Evolutionary conservation across 2,888 invertebrate genomes (phyloP).

Genomic region (Phortica magna): DNA sequence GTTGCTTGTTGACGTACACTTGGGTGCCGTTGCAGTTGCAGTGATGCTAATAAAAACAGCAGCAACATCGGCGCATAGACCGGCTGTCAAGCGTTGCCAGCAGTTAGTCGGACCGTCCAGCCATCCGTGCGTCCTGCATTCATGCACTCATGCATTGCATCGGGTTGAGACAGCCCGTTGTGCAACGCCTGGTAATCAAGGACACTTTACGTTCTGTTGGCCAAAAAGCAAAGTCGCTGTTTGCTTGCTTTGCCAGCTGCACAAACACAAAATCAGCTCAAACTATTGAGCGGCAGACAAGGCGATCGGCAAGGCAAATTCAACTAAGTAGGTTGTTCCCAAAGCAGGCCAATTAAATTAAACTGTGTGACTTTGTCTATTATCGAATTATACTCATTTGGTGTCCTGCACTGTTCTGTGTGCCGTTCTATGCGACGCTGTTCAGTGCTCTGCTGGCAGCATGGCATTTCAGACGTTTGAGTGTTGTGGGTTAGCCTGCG

Average conservation of each 20-base stretch:
- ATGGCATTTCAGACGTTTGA: neutral
- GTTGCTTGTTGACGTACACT: constrained; percentile 17
- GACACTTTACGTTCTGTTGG: neutral
- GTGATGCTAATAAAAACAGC: neutral
- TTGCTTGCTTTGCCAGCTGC: neutral
- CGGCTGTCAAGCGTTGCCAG: neutral
- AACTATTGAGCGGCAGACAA: neutral
- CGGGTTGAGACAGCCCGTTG: neutral
- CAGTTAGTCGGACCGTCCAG: neutral
- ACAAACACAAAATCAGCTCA: constrained; percentile 5
- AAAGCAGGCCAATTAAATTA: constrained; percentile 61
- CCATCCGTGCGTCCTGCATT: no score
- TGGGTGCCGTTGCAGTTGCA: neutral
- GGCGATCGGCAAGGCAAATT: constrained; percentile 3
- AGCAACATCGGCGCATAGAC: neutral
- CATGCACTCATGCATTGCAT: no score
- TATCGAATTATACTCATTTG: constrained; percentile 51
- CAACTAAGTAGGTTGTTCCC: constrained; percentile 18
- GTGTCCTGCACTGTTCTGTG: neutral
- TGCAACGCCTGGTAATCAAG: constrained; percentile 2
- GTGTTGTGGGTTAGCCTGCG: neutral
- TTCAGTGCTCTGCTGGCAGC: neutral
- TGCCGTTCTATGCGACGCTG: no score
- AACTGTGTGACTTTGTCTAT: constrained; percentile 51
- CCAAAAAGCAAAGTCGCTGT: neutral